Evolutionary conservation across 2,113 vertebrate species (phyloP), one percentile per base, ranked within the genome.

Genomic region (Girardinichthys multiradiatus): DNA sequence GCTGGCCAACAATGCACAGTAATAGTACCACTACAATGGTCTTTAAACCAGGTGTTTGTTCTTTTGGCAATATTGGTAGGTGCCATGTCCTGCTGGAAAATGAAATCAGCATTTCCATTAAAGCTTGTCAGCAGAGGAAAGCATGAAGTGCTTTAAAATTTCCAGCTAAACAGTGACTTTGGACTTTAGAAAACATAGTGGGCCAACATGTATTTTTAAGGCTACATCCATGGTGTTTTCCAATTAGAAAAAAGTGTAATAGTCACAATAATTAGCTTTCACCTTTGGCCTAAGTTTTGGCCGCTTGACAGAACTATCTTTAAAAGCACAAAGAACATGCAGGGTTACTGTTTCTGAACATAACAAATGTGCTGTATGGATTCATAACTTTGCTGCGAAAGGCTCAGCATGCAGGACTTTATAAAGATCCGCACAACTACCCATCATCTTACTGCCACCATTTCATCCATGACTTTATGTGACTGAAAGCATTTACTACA

Each of bases 401-500:
- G 72, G 42, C 28, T 77, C 39, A 21, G 27, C 63, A 31, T 68
- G 69, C 78, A 80, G 64, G 87, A 90, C 83, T 87, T 90, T 87
- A 89, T 80, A 59, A 90, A 86, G 80, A 81, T 68, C 79, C 82
- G 64, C 64, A 68, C 66, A 31, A 83, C 69, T 87, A 81, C 78
- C 79, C 71, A 77, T 87, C 80, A 83, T 76, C 69, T 75, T 68
- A 74, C 80, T 79, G 74, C 72, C 76, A 70, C 71, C 89, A 79
- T 86, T 91, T 93, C 79, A 80, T 89, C 82, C 80, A 78, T 79
- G 59, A 82, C 83, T 91, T 84, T 86, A 92, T 90, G 81, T 89
- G 87, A 90, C 85, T 85, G 72, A 91, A 89, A 80, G 87, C 86
- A 82, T 92, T 93, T 92, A 93, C 88, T 92, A 90, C 85, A 88